Base-by-base conservation (phyloP, 2,113 vertebrate species). In the Numida meleagris region DNA sequence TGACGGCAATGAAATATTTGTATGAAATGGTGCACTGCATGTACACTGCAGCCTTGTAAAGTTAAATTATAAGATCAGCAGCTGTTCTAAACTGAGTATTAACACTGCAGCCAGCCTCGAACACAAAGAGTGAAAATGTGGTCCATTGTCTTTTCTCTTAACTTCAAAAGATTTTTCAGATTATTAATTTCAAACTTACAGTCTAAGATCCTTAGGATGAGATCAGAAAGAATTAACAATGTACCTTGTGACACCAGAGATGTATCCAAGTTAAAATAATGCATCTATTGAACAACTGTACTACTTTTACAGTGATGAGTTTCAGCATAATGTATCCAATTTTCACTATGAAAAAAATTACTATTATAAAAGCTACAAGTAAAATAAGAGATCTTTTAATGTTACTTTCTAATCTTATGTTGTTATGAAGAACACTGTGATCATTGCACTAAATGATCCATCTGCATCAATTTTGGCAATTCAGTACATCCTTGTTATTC, bases 401-500 rank as follows among this genome's bases (percentile, higher is more conserved):
- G 19, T 14, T 62, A 18, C 38, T 84, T 57, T 63, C 10, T 31
- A 43, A 14, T 20, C 29, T 66, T 51, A 14, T 46, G 46, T 24
- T 58, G 11, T 57, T 66, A 6, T 31, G 45, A 83, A 29, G 33
- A 71, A 21, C 0, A 0, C 17, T 72, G 4, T 42, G 53, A 38
- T 5, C n/a, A 19, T 12, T 14, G 9, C 25, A 16, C 5, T 45
- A 43, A 58, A 57, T 19, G 53, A 36, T 68, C 31, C 74, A 23
- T 12, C 59, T 62, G 5, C n/a, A 31, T 7, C 38, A 43, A 2
- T 66, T 6, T 4, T 19, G n/a, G 40, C 38, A 62, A 21, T 5
- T n/a, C 33, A 53, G 17, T 59, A 61, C 46, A 16, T n/a, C 0
- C 0, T 31, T 21, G 19, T 25, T 61, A 7, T 13, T 11, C 57